Evolutionary conservation across 2,888 invertebrate genomes (phyloP), one percentile per base, ranked within the genome.

Genomic region (Ganaspis brasiliensis): DNA sequence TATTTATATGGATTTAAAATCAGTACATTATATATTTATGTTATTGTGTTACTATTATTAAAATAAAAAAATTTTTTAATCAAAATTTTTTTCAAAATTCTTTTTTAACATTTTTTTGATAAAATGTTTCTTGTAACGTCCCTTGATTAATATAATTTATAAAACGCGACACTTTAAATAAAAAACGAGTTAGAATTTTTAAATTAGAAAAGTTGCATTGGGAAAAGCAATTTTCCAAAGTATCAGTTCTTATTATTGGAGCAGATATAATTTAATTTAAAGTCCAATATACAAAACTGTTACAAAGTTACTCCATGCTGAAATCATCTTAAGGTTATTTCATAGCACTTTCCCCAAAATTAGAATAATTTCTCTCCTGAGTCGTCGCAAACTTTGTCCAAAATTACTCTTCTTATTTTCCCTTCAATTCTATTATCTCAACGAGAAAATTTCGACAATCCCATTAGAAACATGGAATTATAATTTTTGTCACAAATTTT

Each of bases 221-320:
- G 52, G 52, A 19, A 9, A 55, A n/a, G 19, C 19, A 55, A 55
- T 55, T 55, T 9, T 8, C n/a, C 14, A 45, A 45, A 21, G 16
- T 19, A 55, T n/a, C n/a, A n/a, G n/a, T 55, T 55, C 16, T 55
- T 55, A 9, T 55, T 21, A 55, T 55, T 55, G n/a, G 52, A 55
- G 52, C 9, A 55, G 16, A 9, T 55, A 19, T 55, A 55, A 55
- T 55, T 55, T 55, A 55, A 55, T 55, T 55, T 19, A 55, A 55
- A 55, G 19, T 55, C 16, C 19, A 9, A 16, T 55, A 55, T 19
- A 9, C 16, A 6, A 55, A 19, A 16, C 16, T 8, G n/a, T 52
- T 16, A 8, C 0, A 31, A 16, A 52, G 16, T 19, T 52, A 16
- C 16, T 52, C 19, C 19, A 9, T 19, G 16, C 16, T 55, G 19